Percentiles rank a stretch among this genome's conserved stretches.
These are phyloP conservation scores for Phortica magna DNA, from an alignment of 2,888 invertebrate species.

Conservation along the genomic window DNA sequence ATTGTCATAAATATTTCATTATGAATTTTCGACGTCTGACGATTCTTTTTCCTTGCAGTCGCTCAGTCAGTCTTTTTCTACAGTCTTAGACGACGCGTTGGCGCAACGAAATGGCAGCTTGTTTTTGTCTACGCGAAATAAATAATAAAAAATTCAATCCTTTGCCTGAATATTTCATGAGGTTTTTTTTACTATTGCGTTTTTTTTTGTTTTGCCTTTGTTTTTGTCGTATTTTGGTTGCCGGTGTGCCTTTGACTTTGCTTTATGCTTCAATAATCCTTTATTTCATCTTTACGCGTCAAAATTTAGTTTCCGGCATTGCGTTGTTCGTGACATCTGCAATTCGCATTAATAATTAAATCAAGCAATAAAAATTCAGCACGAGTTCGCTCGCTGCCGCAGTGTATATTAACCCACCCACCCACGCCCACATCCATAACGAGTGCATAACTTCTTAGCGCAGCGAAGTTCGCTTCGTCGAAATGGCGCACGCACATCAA, in stretches of 20 bases:
- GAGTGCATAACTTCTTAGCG: slow-evolving; percentile 7
- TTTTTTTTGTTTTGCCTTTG: neutral
- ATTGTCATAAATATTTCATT: slow-evolving; percentile 71
- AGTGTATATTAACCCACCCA: slow-evolving; percentile 8
- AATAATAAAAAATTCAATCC: slow-evolving; percentile 73
- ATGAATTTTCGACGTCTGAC: slow-evolving; percentile 62
- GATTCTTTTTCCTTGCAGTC: neutral
- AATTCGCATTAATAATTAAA: slow-evolving; percentile 72
- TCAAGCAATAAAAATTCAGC: slow-evolving; percentile 72
- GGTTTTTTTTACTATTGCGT: slow-evolving; percentile 5
- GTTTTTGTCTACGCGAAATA: slow-evolving; percentile 53
- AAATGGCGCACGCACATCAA: slow-evolving; percentile 28
- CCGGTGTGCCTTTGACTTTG: neutral
- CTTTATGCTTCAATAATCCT: slow-evolving; percentile 64
- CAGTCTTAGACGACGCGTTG: neutral
- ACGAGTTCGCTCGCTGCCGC: slow-evolving; percentile 54
- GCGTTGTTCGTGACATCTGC: slow-evolving; percentile 69
- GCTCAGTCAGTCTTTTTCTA: neutral
- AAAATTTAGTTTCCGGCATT: slow-evolving; percentile 60
- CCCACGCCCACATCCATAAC: neutral
- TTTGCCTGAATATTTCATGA: slow-evolving; percentile 25
- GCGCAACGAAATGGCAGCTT: neutral
- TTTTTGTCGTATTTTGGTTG: neutral
- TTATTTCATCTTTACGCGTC: slow-evolving; percentile 59
- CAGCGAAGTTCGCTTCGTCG: neutral